phyloP scores from a whole-genome alignment of 92 coral and sea anemone genomes.

The Galaxea fascicularis region DNA sequence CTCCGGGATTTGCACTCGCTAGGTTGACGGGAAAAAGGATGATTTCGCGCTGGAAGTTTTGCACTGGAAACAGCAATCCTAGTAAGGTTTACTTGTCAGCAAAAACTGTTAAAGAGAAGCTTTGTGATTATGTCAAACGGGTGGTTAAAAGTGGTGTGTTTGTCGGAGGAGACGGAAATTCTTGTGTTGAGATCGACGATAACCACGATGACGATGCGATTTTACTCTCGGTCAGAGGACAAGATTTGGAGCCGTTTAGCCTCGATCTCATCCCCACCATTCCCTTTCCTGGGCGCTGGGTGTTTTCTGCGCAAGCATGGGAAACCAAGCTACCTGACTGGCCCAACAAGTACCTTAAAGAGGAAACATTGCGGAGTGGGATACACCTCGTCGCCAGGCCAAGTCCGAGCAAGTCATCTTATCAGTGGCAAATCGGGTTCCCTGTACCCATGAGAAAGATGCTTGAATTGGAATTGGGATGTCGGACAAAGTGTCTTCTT shows the following conservation, averaged over 20 bases:
- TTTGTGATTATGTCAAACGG: conserved; percentile 54
- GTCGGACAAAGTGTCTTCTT: conserved; percentile 69
- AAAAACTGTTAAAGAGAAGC: conserved; percentile 59
- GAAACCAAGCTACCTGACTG: conserved; percentile 70
- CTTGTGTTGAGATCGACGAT: conserved; percentile 34
- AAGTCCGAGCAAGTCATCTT: conserved; percentile 70
- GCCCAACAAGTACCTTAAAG: conserved; percentile 66
- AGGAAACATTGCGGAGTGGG: conserved; percentile 58
- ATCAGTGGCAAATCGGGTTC: conserved; percentile 82
- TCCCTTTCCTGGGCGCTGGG: conserved; percentile 75
- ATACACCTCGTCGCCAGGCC: conserved; percentile 69
- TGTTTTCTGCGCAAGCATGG: conserved; percentile 83
- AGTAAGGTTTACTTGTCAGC: conserved; percentile 78
- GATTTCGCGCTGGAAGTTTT: conserved; percentile 57
- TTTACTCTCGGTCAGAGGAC: conserved; percentile 52
- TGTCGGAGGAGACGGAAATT: background rate
- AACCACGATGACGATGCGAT: conserved; percentile 52
- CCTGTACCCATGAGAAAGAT: conserved; percentile 61
- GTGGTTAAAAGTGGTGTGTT: conserved; percentile 1
- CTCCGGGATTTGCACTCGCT: conserved; percentile 72
- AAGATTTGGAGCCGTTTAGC: conserved; percentile 27
- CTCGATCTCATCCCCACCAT: conserved; percentile 72
- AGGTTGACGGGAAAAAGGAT: conserved; percentile 56
- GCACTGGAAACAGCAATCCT: conserved; percentile 71
- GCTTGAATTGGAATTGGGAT: conserved; percentile 51